Conservation (phyloP, 2,888 invertebrate genomes). For the Peribatodes rhomboidaria region DNA sequence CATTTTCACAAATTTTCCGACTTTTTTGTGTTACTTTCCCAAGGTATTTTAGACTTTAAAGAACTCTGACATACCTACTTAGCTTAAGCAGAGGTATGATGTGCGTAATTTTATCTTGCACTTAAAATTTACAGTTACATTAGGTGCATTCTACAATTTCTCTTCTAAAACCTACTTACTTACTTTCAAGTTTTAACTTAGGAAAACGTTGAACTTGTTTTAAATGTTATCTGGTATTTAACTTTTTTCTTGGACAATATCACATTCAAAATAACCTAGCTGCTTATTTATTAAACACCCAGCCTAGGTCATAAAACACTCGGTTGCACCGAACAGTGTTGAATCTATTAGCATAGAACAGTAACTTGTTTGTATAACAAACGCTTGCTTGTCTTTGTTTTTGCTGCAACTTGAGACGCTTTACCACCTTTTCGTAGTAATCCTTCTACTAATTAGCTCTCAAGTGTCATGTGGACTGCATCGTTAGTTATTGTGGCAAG, state of each 20-base stretch:
- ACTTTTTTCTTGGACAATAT: neutral
- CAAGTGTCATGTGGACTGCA: neutral
- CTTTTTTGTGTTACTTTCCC: no score
- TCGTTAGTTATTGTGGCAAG: conserved; percentile 8
- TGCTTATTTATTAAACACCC: conserved; percentile 15
- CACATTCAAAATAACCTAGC: conserved; percentile 5
- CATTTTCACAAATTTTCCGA: no score
- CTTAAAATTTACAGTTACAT: no score
- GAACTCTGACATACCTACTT: no score
- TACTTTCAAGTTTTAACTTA: neutral
- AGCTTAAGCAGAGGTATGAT: no score
- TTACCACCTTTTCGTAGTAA: conserved; percentile 12
- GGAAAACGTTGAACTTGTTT: neutral
- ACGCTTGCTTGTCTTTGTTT: conserved; percentile 16
- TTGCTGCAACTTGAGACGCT: conserved; percentile 3
- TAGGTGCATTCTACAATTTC: no score
- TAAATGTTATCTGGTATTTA: conserved; percentile 4
- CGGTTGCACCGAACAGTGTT: conserved; percentile 11
- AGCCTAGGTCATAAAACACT: conserved; percentile 18
- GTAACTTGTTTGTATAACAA: conserved; percentile 30
- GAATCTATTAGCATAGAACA: conserved; percentile 30
- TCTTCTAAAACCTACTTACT: no score
- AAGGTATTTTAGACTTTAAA: no score
- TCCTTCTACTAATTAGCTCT: neutral
- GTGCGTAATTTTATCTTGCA: no score